Evolutionary conservation across 2,113 vertebrate species (phyloP), one percentile per base, ranked within the genome.

Genomic region (Hippocampus comes): DNA sequence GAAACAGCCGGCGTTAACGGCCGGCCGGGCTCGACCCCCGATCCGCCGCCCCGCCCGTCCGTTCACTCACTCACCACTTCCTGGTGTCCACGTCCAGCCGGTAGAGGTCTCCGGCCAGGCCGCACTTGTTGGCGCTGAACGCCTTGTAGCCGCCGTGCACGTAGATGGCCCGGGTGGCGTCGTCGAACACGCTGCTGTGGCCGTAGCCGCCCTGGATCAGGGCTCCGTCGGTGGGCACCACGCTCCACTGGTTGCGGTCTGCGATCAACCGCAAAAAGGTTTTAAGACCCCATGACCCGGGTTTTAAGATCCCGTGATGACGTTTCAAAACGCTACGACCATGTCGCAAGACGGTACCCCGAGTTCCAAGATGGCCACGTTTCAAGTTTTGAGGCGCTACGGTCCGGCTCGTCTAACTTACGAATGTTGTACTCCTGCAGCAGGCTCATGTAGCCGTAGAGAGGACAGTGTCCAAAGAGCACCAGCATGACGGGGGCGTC

Each of bases 61-160:
- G 2, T 1, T 2, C 9, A 17, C 3, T 3, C 17, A 5, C 60
- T 85, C 74, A 99, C 97, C 97, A 99, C 88, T 93, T 96, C 46
- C 75, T 91, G 17, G 71, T 91, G 82, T 95, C 93, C 75, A 99
- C 94, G 2, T 97, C 88, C 0, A 97, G 95, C 79, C 91, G 94
- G 91, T 99, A 99, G 74, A 99, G 88, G 83, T 99, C 97, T 68
- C 97, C 95, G 0, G 97, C 95, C 9, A 99, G 91, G 27, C 96
- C 94, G 67, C 98, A 98, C 75, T 99, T 99, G 90, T 96, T 99
- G 82, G 96, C 95, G 10, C 94, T 97, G 89, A 97, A 98, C 0
- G 96, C 96, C 88, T 99, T 99, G 93, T 98, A 99, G 53, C 97
- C 97, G 14, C 97, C 97, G 0, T 99, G 97, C 81, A 95, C 92